These are phyloP conservation scores for Lycodopsis pacificus DNA, from an alignment of 2,797 vertebrate genomes.

Conservation along the genomic window DNA sequence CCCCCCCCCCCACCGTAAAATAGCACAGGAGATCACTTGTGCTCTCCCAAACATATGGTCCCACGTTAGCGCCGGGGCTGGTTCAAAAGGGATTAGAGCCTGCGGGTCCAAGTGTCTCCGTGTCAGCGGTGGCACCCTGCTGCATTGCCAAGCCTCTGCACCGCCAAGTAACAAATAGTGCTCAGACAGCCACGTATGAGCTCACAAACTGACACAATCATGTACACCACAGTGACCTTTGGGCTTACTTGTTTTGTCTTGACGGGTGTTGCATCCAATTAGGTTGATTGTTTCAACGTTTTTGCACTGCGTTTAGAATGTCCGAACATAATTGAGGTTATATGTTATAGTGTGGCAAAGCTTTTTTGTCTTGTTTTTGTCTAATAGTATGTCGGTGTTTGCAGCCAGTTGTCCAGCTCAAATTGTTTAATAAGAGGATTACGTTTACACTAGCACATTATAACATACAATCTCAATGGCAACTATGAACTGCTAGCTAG, in stretches of 20 bases:
- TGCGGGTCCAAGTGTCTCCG: constrained; percentile 68
- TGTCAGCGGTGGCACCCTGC: constrained; percentile 77
- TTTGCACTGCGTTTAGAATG: not conserved
- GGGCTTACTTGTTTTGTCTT: constrained; percentile 16
- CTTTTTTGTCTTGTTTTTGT: not conserved
- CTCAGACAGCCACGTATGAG: constrained; percentile 43
- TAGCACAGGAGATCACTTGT: constrained; percentile 67
- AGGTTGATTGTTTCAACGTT: not conserved
- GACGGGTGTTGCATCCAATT: constrained; percentile 7
- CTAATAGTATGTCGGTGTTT: not conserved
- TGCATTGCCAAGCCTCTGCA: constrained; percentile 67
- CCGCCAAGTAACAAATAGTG: constrained; percentile 36
- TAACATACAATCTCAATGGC: not conserved
- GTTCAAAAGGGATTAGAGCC: constrained; percentile 80
- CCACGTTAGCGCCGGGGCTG: constrained; percentile 62
- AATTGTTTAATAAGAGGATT: not conserved
- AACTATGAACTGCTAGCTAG: not conserved
- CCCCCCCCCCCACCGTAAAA: constrained; percentile 58
- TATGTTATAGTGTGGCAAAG: not conserved
- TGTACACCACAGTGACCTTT: constrained; percentile 22
- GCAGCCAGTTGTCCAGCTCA: not conserved
- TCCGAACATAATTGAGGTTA: not conserved
- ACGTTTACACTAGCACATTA: not conserved
- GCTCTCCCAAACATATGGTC: constrained; percentile 78
- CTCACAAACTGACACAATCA: constrained; percentile 35